phyloP scores from a whole-genome alignment of 2,888 invertebrate genomes.

The Trachelus iudaicus region DNA sequence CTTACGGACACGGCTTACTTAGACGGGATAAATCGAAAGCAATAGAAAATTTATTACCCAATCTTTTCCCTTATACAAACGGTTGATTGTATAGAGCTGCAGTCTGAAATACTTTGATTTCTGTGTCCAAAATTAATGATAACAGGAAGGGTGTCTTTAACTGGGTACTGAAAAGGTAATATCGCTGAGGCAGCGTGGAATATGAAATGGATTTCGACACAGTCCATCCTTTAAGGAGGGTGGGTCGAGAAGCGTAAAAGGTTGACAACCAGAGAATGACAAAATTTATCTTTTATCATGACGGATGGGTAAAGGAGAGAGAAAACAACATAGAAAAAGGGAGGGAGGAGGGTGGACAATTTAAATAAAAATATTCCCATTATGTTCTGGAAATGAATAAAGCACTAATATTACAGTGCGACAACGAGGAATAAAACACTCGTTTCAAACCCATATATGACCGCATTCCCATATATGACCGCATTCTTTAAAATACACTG shows the following conservation, averaged over 20 bases:
- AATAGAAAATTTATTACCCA: neutral
- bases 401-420: neutral
- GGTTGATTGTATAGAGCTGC: neutral
- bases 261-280: neutral
- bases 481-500: neutral
- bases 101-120: neutral
- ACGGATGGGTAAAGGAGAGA: neutral
- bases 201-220: neutral
- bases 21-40: neutral
- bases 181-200: neutral
- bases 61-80: neutral
- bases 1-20: neutral
- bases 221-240: too few relatives aligned
- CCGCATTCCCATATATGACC: too few relatives aligned
- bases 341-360: neutral
- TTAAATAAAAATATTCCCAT: neutral
- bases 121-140: neutral
- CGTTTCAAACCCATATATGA: neutral
- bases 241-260: neutral
- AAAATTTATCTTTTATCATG: neutral
- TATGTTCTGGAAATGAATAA: neutral
- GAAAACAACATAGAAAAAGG: too few relatives aligned
- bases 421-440: neutral
- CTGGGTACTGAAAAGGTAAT: neutral
- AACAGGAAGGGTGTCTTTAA: neutral